Conservation (phyloP, 2,797 vertebrate species). For the Acanthurus lineatus region DNA sequence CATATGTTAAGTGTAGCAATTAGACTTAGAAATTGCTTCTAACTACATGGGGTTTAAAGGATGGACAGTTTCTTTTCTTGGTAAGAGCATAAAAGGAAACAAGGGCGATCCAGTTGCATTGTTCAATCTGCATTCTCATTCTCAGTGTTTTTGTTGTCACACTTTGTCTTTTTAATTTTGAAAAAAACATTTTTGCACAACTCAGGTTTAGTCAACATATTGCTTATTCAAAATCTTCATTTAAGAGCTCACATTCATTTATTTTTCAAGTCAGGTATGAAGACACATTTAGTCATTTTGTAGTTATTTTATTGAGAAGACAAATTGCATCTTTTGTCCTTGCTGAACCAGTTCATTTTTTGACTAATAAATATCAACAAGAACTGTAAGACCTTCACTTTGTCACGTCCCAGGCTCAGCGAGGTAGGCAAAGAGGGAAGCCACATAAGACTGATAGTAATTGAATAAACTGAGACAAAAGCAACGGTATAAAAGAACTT, state of each 20-base stretch:
- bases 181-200: too few relatives aligned
- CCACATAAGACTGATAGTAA: background rate
- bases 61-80: conserved; percentile 77
- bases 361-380: too few relatives aligned
- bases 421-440: background rate
- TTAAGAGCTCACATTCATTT: too few relatives aligned
- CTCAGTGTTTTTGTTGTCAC: conserved; percentile 9
- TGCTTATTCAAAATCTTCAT: too few relatives aligned
- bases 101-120: conserved; percentile 46
- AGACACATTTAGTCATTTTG: too few relatives aligned
- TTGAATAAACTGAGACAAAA: background rate
- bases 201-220: too few relatives aligned
- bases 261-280: too few relatives aligned
- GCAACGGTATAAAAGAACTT: background rate
- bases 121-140: conserved; percentile 24
- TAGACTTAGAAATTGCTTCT: conserved; percentile 84
- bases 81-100: conserved; percentile 63
- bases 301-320: too few relatives aligned
- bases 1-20: conserved; percentile 89
- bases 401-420: background rate
- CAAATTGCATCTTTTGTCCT: too few relatives aligned
- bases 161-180: background rate
- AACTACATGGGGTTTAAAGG: conserved; percentile 77
- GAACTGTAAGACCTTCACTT: background rate
- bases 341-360: too few relatives aligned